These are phyloP conservation scores for Otocyon megalotis DNA, from an alignment of 2,113 vertebrate genomes.

Conservation along the genomic window DNA sequence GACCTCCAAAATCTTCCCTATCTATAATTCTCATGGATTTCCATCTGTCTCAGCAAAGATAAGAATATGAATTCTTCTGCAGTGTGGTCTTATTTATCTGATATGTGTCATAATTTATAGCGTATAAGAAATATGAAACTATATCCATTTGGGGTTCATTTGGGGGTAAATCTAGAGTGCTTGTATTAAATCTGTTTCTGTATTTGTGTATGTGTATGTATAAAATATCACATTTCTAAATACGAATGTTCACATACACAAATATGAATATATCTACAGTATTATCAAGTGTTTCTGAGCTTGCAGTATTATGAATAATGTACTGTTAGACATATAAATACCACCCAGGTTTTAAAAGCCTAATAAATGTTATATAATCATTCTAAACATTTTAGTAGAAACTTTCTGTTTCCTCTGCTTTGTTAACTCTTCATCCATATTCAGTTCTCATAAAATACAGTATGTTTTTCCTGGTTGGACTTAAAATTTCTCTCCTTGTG, in stretches of 20 bases:
- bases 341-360: slow-evolving; percentile 10
- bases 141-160: neutral
- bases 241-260: neutral
- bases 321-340: neutral
- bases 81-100: slow-evolving; percentile 50
- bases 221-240: neutral
- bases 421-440: slow-evolving; percentile 9
- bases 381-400: neutral
- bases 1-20: slow-evolving; percentile 41
- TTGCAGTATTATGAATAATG: neutral
- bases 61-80: slow-evolving; percentile 37
- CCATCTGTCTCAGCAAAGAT: slow-evolving; percentile 37
- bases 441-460: neutral
- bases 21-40: slow-evolving; percentile 26
- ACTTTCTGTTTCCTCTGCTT: slow-evolving; percentile 19
- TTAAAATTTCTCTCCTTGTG: slow-evolving; percentile 11
- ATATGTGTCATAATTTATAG: slow-evolving; percentile 1
- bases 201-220: neutral
- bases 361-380: slow-evolving; percentile 30
- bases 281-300: neutral
- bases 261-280: neutral
- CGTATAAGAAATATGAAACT: neutral
- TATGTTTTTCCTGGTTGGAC: neutral
- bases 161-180: neutral
- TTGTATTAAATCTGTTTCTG: neutral